Evolutionary conservation across 2,113 vertebrate species (phyloP), one percentile per base, ranked within the genome.

Genomic region (Panthera leo): DNA sequence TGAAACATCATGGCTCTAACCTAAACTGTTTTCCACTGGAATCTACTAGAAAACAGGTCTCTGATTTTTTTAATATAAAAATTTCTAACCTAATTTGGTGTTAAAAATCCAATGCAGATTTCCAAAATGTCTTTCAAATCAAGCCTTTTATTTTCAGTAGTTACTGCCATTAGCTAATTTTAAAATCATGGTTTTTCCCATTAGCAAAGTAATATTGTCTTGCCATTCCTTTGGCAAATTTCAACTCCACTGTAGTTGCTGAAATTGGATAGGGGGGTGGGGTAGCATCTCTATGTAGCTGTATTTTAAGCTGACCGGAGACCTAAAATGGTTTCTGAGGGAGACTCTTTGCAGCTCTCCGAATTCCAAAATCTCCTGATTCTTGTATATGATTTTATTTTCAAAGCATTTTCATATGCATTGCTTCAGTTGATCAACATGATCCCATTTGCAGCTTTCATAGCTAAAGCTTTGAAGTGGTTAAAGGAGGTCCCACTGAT

Each of bases 51-150:
- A 96, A 87, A 90, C 25, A 55, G n/a, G 23, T 39, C 7, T 92
- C 6, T 84, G 12, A 39, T n/a, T 45, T 70, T 88, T 79, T 12
- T 5, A 36, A 80, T 42, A 76, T 83, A 58, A 65, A 92, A 27
- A 42, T 51, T 55, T 58, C 71, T 97, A 61, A 89, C 15, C 82
- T 55, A 58, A 87, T 89, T 85, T 97, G 45, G 5, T 36, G 1
- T 85, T 51, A 73, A 36, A 86, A 87, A 96, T 27, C 23, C 42
- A 89, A 71, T 53, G 11, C 13, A 67, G 36, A 45, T 89, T 96
- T 89, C 39, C 65, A 85, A 96, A 94, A 80, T 89, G 34, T 58
- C 89, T 92, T 93, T 79, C 70, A 80, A 53, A 67, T 70, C 7
- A 84, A 89, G 84, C 6, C 31, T 71, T 96, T 96, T 34, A 36